phyloP scores from a whole-genome alignment of 2,797 vertebrate species.

The Masticophis lateralis region DNA sequence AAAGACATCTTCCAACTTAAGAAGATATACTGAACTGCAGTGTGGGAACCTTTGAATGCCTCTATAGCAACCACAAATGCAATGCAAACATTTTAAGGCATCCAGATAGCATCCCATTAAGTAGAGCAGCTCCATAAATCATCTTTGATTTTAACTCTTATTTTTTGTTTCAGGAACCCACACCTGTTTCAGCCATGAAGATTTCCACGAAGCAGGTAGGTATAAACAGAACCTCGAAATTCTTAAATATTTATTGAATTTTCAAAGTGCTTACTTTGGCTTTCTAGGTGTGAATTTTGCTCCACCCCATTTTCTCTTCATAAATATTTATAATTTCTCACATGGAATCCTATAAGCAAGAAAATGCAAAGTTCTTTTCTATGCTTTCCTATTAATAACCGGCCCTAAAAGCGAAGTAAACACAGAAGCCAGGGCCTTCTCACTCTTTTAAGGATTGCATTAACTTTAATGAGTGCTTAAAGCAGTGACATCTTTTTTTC shows the following conservation, averaged over 20 bases:
- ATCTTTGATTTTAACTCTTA: slow-evolving; percentile 30
- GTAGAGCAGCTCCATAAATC: background rate
- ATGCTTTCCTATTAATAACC: no score
- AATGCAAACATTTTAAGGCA: background rate
- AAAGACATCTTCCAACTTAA: background rate
- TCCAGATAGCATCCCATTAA: slow-evolving; percentile 7
- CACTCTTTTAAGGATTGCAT: background rate
- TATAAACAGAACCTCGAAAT: slow-evolving; percentile 60
- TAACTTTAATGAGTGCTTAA: background rate
- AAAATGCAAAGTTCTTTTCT: slow-evolving; percentile 21
- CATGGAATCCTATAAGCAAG: slow-evolving; percentile 47
- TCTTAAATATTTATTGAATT: slow-evolving; percentile 58
- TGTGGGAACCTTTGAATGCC: background rate
- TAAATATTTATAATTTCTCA: slow-evolving; percentile 58
- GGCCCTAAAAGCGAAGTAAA: slow-evolving; percentile 35
- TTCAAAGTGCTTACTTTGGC: slow-evolving; percentile 59
- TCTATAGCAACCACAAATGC: slow-evolving; percentile 13
- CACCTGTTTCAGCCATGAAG: slow-evolving; percentile 90
- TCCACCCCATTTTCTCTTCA: slow-evolving; percentile 44
- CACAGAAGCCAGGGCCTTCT: slow-evolving; percentile 13
- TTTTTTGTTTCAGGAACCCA: slow-evolving; percentile 80
- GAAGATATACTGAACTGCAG: background rate
- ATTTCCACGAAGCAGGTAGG: slow-evolving; percentile 95
- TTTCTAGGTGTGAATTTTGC: slow-evolving; percentile 45
- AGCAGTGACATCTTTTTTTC: background rate